Base-by-base conservation (phyloP, 92 coral and sea anemone genomes). In the Scolanthus callimorphus region DNA sequence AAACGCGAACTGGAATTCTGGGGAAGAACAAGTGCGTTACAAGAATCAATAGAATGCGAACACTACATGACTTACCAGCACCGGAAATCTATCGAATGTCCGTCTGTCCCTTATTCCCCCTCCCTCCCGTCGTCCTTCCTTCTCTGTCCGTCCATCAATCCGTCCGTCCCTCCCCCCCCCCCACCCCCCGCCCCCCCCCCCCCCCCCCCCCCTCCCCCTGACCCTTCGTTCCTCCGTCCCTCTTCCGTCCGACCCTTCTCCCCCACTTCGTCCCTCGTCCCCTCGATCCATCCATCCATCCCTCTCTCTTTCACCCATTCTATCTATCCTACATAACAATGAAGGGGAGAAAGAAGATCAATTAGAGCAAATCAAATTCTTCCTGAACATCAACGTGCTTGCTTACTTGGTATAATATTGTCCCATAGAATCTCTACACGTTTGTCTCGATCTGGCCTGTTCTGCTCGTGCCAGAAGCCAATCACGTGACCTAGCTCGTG, bases 401-500 rank as follows among this genome's bases (percentile, higher is more conserved):
- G 59, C 82, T 82, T 73, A 92, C 98, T 81, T 22, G 83, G 59
- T 19, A 67, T 63, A 37, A 92, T 88, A 48, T 92, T 92, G 2
- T 92, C 78, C 53, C 79, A 65, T 12, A 71, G 43, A 11, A 92
- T 77, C 27, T 30, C 66, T 31, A 92, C 85, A 57, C 67, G 90
- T 57, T 71, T 66, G 45, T 91, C 96, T 31, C 97, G 55, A 55
- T 91, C 97, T 9, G 97, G 97, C 37, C 97, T 65, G 63, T 91
- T 91, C 34, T 91, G 97, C 31, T 91, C 97, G 65, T 91, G 97
- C 91, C 95, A 89, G 71, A 91, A 91, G n/a, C 97, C 97, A 22
- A 83, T 70, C 28, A 87, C 45, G 64, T 91, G 97, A 21, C 97
- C 97, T 27, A 91, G 76, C 57, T 91, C 97, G 58, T 91, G 97